These are phyloP conservation scores for Orthonevra nobilis DNA, from an alignment of 2,888 invertebrate genomes.

Conservation along the genomic window DNA sequence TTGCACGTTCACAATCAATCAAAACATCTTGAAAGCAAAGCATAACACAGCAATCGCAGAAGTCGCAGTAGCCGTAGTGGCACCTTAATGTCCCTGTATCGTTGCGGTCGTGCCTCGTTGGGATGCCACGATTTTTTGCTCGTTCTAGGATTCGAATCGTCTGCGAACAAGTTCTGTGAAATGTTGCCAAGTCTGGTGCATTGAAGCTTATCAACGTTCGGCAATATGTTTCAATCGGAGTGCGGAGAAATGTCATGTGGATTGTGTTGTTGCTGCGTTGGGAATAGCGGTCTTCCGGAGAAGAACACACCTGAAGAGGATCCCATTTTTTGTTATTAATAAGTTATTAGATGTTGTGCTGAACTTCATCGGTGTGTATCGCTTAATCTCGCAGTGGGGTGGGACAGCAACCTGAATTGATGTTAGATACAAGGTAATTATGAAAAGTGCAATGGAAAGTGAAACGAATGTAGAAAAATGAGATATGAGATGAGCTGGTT, in stretches of 20 bases:
- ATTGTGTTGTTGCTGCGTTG: slow-evolving; percentile 4
- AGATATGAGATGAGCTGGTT: slow-evolving; percentile 53
- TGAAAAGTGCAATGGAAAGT: slow-evolving; percentile 67
- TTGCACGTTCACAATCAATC: slow-evolving; percentile 57
- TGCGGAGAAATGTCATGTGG: slow-evolving; percentile 46
- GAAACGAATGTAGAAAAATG: slow-evolving; percentile 63
- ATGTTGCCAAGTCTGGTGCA: background rate
- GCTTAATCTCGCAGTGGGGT: slow-evolving; percentile 54
- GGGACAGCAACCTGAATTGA: background rate
- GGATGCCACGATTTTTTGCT: slow-evolving; percentile 61
- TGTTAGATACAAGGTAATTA: slow-evolving; percentile 50
- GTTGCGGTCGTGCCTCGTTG: slow-evolving; percentile 62
- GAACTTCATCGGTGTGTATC: slow-evolving; percentile 43
- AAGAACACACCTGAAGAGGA: slow-evolving; percentile 29
- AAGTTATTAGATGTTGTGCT: slow-evolving; percentile 58
- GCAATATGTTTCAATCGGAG: slow-evolving; percentile 13
- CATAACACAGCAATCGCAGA: slow-evolving; percentile 2
- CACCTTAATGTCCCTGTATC: slow-evolving; percentile 49
- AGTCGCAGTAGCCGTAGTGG: slow-evolving; percentile 36
- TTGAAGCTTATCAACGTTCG: too few species aligned
- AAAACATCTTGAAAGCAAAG: slow-evolving; percentile 32
- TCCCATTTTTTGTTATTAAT: slow-evolving; percentile 42
- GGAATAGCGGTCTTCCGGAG: background rate
- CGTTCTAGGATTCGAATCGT: slow-evolving; percentile 26
- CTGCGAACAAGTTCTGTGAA: slow-evolving; percentile 38